Conservation (phyloP, 2,113 vertebrate species). For the Jaculus jaculus region DNA sequence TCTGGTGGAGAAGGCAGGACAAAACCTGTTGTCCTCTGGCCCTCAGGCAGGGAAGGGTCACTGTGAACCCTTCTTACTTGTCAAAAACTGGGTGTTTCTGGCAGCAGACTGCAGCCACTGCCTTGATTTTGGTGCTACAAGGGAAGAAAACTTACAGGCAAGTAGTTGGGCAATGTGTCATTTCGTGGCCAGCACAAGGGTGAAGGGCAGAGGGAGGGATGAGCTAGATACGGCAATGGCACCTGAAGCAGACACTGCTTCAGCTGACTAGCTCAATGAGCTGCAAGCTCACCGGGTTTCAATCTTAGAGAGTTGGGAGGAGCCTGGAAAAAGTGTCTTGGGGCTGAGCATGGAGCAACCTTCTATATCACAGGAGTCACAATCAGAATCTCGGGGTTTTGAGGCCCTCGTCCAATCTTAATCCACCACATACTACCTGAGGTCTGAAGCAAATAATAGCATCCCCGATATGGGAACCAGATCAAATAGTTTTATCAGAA, state of each 20-base stretch:
- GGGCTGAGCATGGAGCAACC: background rate
- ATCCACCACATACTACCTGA: background rate
- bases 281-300: background rate
- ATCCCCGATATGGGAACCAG: background rate
- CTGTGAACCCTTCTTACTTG: too few species aligned
- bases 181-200: background rate
- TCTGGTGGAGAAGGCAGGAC: background rate
- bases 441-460: background rate
- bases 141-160: background rate
- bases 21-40: background rate
- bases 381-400: too few species aligned
- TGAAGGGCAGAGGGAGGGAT: accelerated
- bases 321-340: background rate
- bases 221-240: background rate
- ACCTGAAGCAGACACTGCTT: background rate
- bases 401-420: background rate
- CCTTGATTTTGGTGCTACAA: background rate
- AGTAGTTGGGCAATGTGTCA: background rate
- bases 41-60: background rate
- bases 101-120: background rate
- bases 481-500: too few species aligned
- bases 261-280: too few species aligned
- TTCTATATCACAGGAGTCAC: background rate
- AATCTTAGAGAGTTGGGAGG: background rate
- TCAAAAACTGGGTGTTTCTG: background rate